These are phyloP conservation scores for Gymnoscopelus braueri DNA, from an alignment of 2,797 vertebrate genomes.

Conservation along the genomic window DNA sequence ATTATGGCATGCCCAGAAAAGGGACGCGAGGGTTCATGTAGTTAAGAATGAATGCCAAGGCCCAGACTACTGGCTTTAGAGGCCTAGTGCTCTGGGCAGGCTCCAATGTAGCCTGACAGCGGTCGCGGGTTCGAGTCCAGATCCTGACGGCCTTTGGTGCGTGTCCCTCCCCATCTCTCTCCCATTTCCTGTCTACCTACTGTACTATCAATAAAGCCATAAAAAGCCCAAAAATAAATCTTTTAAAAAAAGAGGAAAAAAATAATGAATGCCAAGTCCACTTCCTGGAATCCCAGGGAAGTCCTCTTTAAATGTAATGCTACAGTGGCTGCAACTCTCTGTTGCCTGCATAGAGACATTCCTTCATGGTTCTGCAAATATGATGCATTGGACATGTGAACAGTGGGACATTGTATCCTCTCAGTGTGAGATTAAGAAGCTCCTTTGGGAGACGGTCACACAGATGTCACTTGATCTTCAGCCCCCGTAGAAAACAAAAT, in stretches of 20 bases:
- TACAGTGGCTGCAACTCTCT: slow-evolving; percentile 12
- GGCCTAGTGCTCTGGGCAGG: no score
- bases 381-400: slow-evolving; percentile 44
- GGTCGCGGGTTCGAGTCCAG: no score
- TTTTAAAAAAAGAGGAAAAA: background rate
- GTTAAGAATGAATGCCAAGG: no score
- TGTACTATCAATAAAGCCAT: no score
- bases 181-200: background rate
- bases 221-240: slow-evolving; percentile 14
- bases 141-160: no score
- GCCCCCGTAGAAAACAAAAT: slow-evolving; percentile 59
- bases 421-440: slow-evolving; percentile 61
- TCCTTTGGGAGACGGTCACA: slow-evolving; percentile 64
- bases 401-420: slow-evolving; percentile 63
- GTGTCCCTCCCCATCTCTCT: background rate
- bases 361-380: slow-evolving; percentile 59
- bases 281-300: slow-evolving; percentile 10
- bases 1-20: no score
- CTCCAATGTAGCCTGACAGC: no score
- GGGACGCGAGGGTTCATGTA: no score
- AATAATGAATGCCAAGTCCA: background rate
- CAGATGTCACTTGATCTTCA: slow-evolving; percentile 73
- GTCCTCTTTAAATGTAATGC: slow-evolving; percentile 19
- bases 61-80: no score
- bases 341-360: slow-evolving; percentile 44